These are phyloP conservation scores for Narcine bancroftii DNA, from an alignment of 2,113 vertebrate genomes.

Conservation along the genomic window DNA sequence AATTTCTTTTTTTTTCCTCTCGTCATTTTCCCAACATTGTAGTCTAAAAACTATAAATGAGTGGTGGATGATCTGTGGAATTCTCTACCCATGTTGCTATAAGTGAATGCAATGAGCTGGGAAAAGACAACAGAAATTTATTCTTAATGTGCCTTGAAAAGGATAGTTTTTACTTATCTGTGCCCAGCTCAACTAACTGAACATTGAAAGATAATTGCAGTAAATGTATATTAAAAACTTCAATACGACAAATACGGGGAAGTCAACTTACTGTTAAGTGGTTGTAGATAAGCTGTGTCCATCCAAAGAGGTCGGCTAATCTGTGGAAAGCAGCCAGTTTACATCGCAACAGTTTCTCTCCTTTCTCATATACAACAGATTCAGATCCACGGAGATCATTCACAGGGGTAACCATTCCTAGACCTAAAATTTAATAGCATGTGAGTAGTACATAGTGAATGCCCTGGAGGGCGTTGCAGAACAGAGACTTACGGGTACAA, in stretches of 20 bases:
- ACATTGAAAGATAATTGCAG: not conserved
- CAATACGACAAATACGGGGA: not conserved
- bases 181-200: not conserved
- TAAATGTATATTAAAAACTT: not conserved
- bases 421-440: constrained; percentile 58
- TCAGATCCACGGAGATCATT: constrained; percentile 93
- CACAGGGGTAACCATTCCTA: constrained; percentile 96
- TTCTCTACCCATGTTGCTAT: too few species aligned
- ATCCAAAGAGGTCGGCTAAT: constrained; percentile 86
- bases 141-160: not conserved
- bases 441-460: too few species aligned
- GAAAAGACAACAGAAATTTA: not conserved
- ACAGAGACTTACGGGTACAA: too few species aligned
- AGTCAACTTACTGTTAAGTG: constrained; percentile 81
- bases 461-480: too few species aligned
- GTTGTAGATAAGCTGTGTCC: constrained; percentile 98
- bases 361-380: constrained; percentile 94
- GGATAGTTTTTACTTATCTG: not conserved
- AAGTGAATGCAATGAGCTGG: too few species aligned
- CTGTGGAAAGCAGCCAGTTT: constrained; percentile 91
- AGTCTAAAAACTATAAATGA: too few species aligned
- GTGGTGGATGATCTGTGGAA: too few species aligned
- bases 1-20: too few species aligned
- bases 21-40: too few species aligned
- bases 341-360: constrained; percentile 86